Evolutionary conservation across 2,797 vertebrate species (phyloP).

Genomic region (Vipera ursinii): DNA sequence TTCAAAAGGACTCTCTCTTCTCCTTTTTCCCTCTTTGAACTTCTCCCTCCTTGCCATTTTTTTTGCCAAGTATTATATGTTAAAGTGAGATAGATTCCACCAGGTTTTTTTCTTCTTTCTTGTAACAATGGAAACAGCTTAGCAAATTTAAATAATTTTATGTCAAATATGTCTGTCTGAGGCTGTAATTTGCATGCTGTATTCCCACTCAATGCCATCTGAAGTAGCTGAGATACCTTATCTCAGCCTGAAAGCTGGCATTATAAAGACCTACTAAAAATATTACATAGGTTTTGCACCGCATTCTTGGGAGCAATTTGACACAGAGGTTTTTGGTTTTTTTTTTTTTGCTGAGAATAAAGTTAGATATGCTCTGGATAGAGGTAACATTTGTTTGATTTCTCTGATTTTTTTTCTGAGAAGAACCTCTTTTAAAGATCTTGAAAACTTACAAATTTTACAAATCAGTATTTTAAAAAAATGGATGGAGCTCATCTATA

Average conservation of each 20-base stretch:
- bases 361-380: background rate
- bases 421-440: background rate
- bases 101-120: background rate
- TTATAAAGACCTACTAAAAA: background rate
- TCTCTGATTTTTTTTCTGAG: background rate
- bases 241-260: slow-evolving; percentile 44
- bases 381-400: background rate
- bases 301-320: background rate
- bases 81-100: slow-evolving; percentile 18
- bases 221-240: slow-evolving; percentile 59
- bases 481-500: background rate
- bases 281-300: background rate
- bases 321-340: background rate
- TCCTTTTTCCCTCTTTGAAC: background rate
- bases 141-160: slow-evolving; percentile 56
- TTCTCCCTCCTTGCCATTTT: background rate
- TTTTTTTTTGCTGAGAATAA: background rate
- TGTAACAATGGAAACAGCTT: slow-evolving; percentile 47
- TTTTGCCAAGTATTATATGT: slow-evolving; percentile 20
- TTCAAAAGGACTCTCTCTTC: background rate
- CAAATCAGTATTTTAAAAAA: background rate
- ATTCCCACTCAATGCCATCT: slow-evolving; percentile 59
- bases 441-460: background rate
- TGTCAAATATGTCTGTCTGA: slow-evolving; percentile 52
- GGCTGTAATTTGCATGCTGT: slow-evolving; percentile 61